Evolutionary conservation across 2,888 invertebrate species (phyloP).

Genomic region (Phyllotreta striolata): DNA sequence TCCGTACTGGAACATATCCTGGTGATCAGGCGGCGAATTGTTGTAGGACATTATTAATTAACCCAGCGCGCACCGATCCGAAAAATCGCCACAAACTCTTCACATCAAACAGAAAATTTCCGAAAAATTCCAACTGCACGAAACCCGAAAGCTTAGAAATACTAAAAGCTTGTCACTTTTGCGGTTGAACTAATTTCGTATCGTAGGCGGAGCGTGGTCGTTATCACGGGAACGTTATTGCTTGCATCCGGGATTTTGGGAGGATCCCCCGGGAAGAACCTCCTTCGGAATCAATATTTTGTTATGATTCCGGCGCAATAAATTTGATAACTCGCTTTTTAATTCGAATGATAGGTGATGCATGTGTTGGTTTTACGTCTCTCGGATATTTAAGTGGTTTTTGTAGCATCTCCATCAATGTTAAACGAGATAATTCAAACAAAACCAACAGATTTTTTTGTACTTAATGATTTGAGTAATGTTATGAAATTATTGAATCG

Average conservation of each 20-base stretch:
- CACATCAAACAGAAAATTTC: slow-evolving; percentile 24
- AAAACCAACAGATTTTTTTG: background rate
- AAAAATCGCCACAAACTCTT: slow-evolving; percentile 23
- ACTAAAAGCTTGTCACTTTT: slow-evolving; percentile 42
- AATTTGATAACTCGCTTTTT: slow-evolving; percentile 30
- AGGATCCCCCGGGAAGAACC: slow-evolving; percentile 42
- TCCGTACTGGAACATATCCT: slow-evolving; percentile 55
- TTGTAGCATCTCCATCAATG: no score
- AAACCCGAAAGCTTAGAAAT: slow-evolving; percentile 40
- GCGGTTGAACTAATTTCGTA: slow-evolving; percentile 45
- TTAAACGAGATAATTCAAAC: background rate
- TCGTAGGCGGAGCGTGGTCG: slow-evolving; percentile 42
- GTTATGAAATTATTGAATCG: no score
- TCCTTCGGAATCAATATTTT: slow-evolving; percentile 43
- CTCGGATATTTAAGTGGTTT: background rate
- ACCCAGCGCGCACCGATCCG: background rate
- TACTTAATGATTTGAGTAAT: no score
- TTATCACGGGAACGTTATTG: slow-evolving; percentile 37
- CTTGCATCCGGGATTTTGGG: slow-evolving; percentile 44
- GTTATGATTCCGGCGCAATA: slow-evolving; percentile 22
- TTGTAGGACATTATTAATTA: slow-evolving; percentile 52
- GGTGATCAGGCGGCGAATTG: slow-evolving; percentile 52
- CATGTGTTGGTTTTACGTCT: slow-evolving; percentile 5
- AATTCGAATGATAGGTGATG: slow-evolving; percentile 14
- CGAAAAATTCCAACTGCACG: slow-evolving; percentile 36